Percentiles rank a stretch among this genome's conserved stretches.
These are phyloP conservation scores for Zaprionus tsacasi DNA, from an alignment of 1,140 invertebrate species.

Conservation along the genomic window DNA sequence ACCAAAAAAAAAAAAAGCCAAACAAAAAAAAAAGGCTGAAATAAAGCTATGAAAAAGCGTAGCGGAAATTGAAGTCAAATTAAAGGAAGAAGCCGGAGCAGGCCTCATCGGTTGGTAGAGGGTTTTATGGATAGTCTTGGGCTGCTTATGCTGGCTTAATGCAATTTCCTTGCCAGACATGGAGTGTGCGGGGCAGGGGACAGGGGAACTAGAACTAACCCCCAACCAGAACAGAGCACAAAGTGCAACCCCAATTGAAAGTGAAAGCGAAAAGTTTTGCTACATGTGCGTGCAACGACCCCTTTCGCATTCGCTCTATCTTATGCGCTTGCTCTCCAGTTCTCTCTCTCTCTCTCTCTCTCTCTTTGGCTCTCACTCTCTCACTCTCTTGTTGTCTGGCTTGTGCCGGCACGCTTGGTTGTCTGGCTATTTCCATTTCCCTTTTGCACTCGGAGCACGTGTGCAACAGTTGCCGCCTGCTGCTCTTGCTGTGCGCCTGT, in stretches of 20 bases:
- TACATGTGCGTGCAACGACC: constrained; percentile 72
- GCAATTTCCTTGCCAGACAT: constrained; percentile 75
- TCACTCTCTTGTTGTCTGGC: neutral
- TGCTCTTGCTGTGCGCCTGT: constrained; percentile 61
- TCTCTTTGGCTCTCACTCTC: constrained; percentile 9
- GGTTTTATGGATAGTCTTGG: constrained; percentile 25
- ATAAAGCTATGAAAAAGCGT: constrained; percentile 22
- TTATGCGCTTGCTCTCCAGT: constrained; percentile 13
- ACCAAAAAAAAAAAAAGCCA: constrained; percentile 16
- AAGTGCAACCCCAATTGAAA: constrained; percentile 54
- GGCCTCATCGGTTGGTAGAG: constrained; percentile 30
- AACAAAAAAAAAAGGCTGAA: neutral
- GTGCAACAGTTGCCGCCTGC: constrained; percentile 72
- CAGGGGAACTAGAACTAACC: neutral
- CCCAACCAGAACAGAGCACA: neutral
- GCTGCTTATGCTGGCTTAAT: constrained; percentile 60
- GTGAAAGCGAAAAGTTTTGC: constrained; percentile 58
- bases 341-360: constrained; percentile 15
- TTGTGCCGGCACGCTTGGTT: constrained; percentile 38
- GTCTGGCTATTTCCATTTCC: constrained; percentile 70
- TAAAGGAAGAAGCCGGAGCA: constrained; percentile 3
- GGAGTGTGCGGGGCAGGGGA: neutral
- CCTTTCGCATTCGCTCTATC: constrained; percentile 43
- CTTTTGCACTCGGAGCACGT: constrained; percentile 54
- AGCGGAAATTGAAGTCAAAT: constrained; percentile 59